phyloP scores from a whole-genome alignment of 1,140 invertebrate genomes.

The Ips nitidus region DNA sequence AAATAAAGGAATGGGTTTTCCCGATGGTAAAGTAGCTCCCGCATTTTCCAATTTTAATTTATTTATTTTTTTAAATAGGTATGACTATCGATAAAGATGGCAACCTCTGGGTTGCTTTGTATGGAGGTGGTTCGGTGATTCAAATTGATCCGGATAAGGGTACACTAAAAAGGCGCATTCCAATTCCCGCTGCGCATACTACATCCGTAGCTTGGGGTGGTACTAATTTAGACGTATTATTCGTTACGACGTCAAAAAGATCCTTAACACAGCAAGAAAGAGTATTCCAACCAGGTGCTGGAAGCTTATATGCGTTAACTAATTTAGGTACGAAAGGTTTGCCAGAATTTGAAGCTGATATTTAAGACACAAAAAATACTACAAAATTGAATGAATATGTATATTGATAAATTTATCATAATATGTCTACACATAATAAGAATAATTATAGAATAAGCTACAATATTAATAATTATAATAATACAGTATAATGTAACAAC shows the following conservation, averaged over 20 bases:
- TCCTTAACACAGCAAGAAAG: conserved; percentile 56
- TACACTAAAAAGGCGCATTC: conserved; percentile 55
- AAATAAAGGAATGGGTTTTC: conserved; percentile 14
- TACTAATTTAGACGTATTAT: conserved; percentile 70
- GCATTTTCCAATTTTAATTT: conserved; percentile 36
- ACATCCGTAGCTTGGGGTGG: conserved; percentile 83
- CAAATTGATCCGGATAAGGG: conserved; percentile 58
- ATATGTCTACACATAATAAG: conserved; percentile 22
- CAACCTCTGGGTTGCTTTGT: conserved; percentile 68
- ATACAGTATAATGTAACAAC: conserved; percentile 26
- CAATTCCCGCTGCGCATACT: conserved; percentile 69
- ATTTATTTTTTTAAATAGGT: conserved; percentile 48
- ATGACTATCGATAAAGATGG: conserved; percentile 70
- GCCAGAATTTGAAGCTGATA: conserved; percentile 40
- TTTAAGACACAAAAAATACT: conserved; percentile 12
- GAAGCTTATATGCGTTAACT: conserved; percentile 72
- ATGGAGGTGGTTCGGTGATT: conserved; percentile 56
- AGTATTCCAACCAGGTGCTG: conserved; percentile 63
- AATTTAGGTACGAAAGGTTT: conserved; percentile 64
- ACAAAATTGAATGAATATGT: neutral
- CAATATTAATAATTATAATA: conserved; percentile 4
- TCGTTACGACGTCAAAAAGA: conserved; percentile 67
- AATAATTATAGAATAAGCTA: conserved; percentile 21
- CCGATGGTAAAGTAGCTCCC: conserved; percentile 15
- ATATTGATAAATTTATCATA: conserved; percentile 19